A percentile compares a stretch with the other conserved stretches of the same genome.
phyloP scores from a whole-genome alignment of 2,797 vertebrate genomes.

The Coendou prehensilis region DNA sequence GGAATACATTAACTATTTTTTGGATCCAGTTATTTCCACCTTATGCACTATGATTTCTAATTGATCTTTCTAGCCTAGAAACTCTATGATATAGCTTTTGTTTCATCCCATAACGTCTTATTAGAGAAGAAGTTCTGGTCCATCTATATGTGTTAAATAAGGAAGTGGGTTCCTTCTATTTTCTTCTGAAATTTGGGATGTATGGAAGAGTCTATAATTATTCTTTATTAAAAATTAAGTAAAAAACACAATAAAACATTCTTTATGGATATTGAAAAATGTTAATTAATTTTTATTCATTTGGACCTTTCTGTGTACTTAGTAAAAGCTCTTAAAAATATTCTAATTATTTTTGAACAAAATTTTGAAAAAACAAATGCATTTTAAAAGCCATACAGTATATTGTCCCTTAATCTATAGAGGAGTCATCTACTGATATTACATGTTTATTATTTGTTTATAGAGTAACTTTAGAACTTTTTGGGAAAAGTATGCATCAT shows the following conservation, averaged over 20 bases:
- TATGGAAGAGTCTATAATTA: not conserved
- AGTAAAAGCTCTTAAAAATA: not conserved
- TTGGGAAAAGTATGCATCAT: not conserved
- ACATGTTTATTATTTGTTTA: constrained; percentile 36
- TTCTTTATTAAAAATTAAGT: constrained; percentile 35
- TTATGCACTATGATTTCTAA: constrained; percentile 26
- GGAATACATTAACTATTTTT: constrained; percentile 47
- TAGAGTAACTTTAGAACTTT: not conserved
- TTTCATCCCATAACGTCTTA: not conserved
- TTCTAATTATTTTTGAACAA: constrained; percentile 42
- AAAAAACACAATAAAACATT: not conserved
- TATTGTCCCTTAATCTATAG: constrained; percentile 7
- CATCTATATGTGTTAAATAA: not conserved
- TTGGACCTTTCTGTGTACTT: constrained; percentile 27
- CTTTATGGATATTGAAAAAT: constrained; percentile 6
- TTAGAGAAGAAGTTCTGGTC: not conserved
- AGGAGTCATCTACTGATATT: not conserved
- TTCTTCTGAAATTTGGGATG: not conserved
- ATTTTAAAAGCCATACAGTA: not conserved
- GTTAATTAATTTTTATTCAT: constrained; percentile 52
- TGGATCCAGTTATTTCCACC: constrained; percentile 18
- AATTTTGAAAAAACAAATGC: not conserved
- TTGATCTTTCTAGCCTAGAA: constrained; percentile 45
- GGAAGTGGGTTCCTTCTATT: not conserved
- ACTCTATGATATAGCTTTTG: not conserved